phyloP scores from a whole-genome alignment of 2,113 vertebrate genomes.

The Myotis brandtii region DNA sequence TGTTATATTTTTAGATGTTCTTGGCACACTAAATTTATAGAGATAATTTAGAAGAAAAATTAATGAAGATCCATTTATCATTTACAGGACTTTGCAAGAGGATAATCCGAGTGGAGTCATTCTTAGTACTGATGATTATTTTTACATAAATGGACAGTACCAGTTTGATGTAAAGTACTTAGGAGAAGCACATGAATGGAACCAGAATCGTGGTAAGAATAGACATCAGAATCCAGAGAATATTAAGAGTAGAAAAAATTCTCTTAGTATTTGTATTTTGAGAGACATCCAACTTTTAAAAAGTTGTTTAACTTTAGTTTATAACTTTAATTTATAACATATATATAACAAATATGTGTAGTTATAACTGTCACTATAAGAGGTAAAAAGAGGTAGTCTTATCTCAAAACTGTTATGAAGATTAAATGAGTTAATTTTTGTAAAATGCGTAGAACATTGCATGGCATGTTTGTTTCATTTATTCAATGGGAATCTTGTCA shows the following conservation, averaged over 20 bases:
- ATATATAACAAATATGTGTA: neutral
- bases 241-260: neutral
- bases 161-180: constrained; percentile 89
- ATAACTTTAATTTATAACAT: neutral
- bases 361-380: neutral
- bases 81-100: constrained; percentile 90
- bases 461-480: neutral
- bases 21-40: neutral
- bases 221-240: neutral
- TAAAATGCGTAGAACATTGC: constrained; percentile 14
- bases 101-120: constrained; percentile 92
- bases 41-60: constrained; percentile 57
- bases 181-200: constrained; percentile 96
- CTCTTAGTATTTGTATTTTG: neutral
- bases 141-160: constrained; percentile 90
- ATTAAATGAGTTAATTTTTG: constrained; percentile 32
- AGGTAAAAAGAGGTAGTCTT: neutral
- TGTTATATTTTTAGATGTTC: neutral
- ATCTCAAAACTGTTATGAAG: neutral
- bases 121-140: constrained; percentile 96
- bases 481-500: neutral
- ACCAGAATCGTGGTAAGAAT: constrained; percentile 92
- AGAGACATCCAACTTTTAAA: neutral
- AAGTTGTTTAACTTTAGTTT: constrained; percentile 24
- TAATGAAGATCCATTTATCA: constrained; percentile 66